These are phyloP conservation scores for Macrotis lagotis DNA, from an alignment of 2,113 vertebrate species.

Conservation along the genomic window DNA sequence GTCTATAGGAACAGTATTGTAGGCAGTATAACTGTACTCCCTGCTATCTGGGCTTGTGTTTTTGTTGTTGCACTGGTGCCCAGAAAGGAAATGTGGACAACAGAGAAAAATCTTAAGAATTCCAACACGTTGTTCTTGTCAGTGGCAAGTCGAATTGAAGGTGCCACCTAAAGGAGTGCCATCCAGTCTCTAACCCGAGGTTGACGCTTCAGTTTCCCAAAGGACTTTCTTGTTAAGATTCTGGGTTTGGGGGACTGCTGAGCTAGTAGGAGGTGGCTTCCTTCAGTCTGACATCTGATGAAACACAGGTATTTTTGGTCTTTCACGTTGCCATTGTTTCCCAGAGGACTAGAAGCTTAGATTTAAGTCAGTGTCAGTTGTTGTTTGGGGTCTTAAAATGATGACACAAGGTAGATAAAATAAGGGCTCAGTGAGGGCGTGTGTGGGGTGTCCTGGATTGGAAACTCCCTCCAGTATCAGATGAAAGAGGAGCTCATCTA, in stretches of 20 bases:
- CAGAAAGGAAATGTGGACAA: neutral
- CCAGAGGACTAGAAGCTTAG: neutral
- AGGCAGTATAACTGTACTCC: neutral
- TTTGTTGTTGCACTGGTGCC: neutral
- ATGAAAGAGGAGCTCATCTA: neutral
- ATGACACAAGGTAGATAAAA: neutral
- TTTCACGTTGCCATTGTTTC: conserved; percentile 27
- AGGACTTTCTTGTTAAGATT: conserved; percentile 30
- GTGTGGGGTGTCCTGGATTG: neutral
- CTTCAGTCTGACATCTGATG: neutral
- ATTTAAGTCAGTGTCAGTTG: neutral
- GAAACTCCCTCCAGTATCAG: neutral
- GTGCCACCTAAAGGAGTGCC: neutral
- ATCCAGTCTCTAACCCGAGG: neutral
- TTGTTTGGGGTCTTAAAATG: conserved; percentile 11
- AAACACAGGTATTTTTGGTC: neutral
- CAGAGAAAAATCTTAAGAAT: neutral
- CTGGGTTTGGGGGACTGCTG: conserved; percentile 33
- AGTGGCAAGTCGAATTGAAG: conserved; percentile 20
- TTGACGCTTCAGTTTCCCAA: conserved; percentile 5
- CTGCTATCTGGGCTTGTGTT: neutral
- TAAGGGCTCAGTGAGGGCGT: neutral
- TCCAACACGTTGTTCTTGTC: neutral
- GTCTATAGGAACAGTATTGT: neutral
- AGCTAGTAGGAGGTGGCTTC: neutral